phyloP scores from a whole-genome alignment of 2,797 vertebrate genomes.

The Hydrophis major region DNA sequence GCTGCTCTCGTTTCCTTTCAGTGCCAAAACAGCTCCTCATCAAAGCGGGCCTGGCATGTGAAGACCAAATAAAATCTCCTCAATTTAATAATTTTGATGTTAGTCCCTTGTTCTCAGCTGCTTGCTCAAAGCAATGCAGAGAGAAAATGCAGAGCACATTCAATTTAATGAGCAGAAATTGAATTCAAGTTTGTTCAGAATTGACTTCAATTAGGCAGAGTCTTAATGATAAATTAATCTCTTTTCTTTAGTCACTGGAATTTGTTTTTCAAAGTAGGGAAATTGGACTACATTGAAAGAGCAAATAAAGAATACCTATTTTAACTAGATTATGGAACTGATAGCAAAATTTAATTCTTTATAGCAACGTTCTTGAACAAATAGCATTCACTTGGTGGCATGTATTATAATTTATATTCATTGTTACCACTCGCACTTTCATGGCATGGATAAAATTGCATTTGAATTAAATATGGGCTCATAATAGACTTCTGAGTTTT shows the following conservation, averaged over 20 bases:
- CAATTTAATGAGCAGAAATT: constrained; percentile 96
- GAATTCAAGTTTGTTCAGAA: constrained; percentile 98
- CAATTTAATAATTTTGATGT: constrained; percentile 97
- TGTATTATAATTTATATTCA: constrained; percentile 86
- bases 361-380: constrained; percentile 84
- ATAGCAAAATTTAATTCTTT: constrained; percentile 96
- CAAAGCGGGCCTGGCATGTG: constrained; percentile 85
- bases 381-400: constrained; percentile 81
- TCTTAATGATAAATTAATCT: constrained; percentile 99
- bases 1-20: constrained; percentile 87
- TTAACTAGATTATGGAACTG: constrained; percentile 87
- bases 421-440: constrained; percentile 81
- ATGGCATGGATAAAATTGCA: constrained; percentile 82
- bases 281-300: constrained; percentile 89
- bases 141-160: constrained; percentile 84
- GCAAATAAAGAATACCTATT: constrained; percentile 93
- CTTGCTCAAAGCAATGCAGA: constrained; percentile 84
- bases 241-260: constrained; percentile 94
- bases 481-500: constrained; percentile 83
- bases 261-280: constrained; percentile 94
- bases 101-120: constrained; percentile 89
- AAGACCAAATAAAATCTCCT: constrained; percentile 94
- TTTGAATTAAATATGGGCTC: constrained; percentile 84
- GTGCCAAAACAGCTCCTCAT: constrained; percentile 88
- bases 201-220: constrained; percentile 98